Conservation (phyloP, 1,140 invertebrate species). For the Nasonia vitripennis region DNA sequence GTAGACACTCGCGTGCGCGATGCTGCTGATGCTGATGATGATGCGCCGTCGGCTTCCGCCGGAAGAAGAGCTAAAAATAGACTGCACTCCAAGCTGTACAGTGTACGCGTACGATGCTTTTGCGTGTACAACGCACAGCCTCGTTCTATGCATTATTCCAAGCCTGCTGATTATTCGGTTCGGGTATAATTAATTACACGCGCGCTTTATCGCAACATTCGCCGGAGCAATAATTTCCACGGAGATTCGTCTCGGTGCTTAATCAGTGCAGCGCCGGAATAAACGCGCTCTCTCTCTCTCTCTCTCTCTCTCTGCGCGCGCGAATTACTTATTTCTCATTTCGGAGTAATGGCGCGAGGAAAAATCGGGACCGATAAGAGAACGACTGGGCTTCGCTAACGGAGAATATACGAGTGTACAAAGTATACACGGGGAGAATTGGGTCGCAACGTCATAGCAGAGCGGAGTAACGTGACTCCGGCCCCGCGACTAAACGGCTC, state of each 20-base stretch:
- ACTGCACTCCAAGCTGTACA: neutral
- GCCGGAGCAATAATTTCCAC: neutral
- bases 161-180: neutral
- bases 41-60: conserved; percentile 16
- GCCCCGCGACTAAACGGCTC: too few relatives aligned
- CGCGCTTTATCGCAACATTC: too few relatives aligned
- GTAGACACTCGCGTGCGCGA: neutral
- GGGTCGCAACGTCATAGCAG: too few relatives aligned
- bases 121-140: neutral
- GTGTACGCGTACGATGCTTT: neutral
- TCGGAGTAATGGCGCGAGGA: neutral
- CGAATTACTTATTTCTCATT: neutral
- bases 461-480: too few relatives aligned
- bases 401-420: too few relatives aligned
- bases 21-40: conserved; percentile 3
- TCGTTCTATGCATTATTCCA: neutral
- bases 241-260: neutral
- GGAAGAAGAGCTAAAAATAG: conserved; percentile 41
- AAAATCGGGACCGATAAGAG: neutral
- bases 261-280: neutral
- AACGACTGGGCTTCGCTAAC: too few relatives aligned
- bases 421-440: too few relatives aligned
- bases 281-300: neutral
- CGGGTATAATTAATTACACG: neutral
- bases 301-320: neutral